Conservation (phyloP, 2,797 vertebrate genomes). For the Choloepus didactylus region DNA sequence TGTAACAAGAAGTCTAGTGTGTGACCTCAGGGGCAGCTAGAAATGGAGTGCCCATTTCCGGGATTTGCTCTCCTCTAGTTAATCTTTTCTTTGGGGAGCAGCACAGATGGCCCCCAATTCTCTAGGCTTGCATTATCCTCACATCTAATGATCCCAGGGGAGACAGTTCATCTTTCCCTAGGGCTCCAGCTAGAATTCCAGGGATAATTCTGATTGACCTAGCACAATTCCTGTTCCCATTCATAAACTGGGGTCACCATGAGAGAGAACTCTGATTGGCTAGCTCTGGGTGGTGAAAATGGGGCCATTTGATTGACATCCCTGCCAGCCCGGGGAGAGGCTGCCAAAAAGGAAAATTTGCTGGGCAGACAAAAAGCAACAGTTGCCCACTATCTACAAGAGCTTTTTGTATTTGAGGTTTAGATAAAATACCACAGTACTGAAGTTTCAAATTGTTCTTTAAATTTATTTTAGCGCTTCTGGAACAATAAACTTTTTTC, state of each 20-base stretch:
- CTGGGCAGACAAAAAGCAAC: not conserved
- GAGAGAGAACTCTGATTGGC: too few relatives aligned
- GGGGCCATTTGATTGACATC: too few relatives aligned
- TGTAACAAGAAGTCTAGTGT: not conserved
- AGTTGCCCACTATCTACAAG: not conserved
- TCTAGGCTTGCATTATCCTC: not conserved
- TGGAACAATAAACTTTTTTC: not conserved
- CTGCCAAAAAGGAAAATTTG: not conserved
- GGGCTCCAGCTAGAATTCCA: not conserved
- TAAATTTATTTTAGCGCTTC: not conserved
- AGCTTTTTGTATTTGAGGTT: not conserved
- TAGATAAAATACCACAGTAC: fast-evolving
- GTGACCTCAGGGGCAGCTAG: not conserved
- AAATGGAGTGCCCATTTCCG: not conserved
- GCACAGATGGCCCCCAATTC: too few relatives aligned
- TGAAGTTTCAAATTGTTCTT: not conserved
- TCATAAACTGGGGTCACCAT: not conserved
- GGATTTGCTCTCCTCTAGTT: not conserved
- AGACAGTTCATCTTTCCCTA: too few relatives aligned
- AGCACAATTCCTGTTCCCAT: not conserved
- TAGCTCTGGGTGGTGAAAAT: too few relatives aligned
- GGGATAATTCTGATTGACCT: not conserved
- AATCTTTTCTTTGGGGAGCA: not conserved
- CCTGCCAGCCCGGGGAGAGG: not conserved
- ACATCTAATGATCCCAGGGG: not conserved